These are phyloP conservation scores for Sinopyrophorus schimmeli DNA, from an alignment of 2,888 invertebrate genomes.

Conservation along the genomic window DNA sequence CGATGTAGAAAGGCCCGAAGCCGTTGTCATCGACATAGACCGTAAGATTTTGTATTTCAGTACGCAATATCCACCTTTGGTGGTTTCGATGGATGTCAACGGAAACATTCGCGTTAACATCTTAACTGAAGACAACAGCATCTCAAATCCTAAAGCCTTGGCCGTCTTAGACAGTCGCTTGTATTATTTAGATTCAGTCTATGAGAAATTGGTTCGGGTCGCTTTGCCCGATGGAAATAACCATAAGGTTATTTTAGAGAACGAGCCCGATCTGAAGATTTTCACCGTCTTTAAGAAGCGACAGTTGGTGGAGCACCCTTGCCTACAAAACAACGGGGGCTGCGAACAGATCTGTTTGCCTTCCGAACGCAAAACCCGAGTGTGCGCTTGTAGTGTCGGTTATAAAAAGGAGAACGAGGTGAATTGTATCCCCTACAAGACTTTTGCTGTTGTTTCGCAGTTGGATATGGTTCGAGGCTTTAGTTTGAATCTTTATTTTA, in stretches of 20 bases:
- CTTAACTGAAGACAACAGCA: conserved; percentile 69
- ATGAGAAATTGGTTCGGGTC: conserved; percentile 86
- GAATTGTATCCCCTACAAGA: conserved; percentile 78
- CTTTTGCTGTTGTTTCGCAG: conserved; percentile 92
- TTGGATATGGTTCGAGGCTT: conserved; percentile 86
- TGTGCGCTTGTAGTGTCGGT: conserved; percentile 90
- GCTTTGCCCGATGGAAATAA: conserved; percentile 81
- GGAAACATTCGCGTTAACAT: conserved; percentile 72
- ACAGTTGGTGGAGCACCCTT: conserved; percentile 80
- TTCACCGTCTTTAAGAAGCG: conserved; percentile 88
- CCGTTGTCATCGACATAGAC: conserved; percentile 82
- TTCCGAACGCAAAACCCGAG: conserved; percentile 70
- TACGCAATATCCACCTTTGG: conserved; percentile 71
- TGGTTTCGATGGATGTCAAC: conserved; percentile 72
- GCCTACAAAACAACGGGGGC: conserved; percentile 82
- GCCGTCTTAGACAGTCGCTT: conserved; percentile 80
- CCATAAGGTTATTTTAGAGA: conserved; percentile 74
- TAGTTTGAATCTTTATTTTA: conserved; percentile 92
- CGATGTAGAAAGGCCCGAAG: conserved; percentile 74
- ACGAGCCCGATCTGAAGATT: conserved; percentile 85
- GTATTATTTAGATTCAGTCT: conserved; percentile 85
- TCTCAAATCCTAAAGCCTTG: conserved; percentile 78
- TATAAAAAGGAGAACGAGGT: conserved; percentile 79
- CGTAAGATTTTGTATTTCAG: conserved; percentile 88
- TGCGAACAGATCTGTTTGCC: conserved; percentile 96